Conservation (phyloP, 2,113 vertebrate species). For the Odobenus rosmarus region DNA sequence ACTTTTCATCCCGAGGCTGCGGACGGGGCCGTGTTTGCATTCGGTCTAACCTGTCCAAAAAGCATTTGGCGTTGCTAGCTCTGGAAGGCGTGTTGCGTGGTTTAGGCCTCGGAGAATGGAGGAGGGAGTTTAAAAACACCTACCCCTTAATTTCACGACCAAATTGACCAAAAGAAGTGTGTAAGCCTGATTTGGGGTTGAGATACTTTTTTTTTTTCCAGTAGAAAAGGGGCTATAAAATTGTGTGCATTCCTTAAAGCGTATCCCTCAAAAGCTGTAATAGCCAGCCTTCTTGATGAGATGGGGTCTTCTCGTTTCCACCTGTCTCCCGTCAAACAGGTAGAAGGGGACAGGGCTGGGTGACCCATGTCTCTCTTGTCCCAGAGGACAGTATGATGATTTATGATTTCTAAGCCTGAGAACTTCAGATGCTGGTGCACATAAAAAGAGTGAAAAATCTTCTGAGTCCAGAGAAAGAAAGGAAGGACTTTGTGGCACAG, state of each 20-base stretch:
- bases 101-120: background rate
- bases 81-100: background rate
- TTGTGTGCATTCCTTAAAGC: background rate
- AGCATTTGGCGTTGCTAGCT: background rate
- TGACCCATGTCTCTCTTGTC: background rate
- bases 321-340: background rate
- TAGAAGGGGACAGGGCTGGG: background rate
- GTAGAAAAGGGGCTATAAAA: background rate
- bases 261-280: background rate
- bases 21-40: background rate
- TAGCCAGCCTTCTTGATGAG: constrained; percentile 43
- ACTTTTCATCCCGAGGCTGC: background rate
- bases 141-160: background rate
- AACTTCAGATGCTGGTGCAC: background rate
- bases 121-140: background rate
- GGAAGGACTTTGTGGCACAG: background rate
- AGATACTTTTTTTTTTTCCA: background rate
- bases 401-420: constrained; percentile 54
- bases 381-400: background rate
- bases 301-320: background rate
- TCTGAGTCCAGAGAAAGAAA: constrained; percentile 44
- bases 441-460: constrained; percentile 52
- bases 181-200: background rate
- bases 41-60: background rate
- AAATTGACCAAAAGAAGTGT: background rate